A percentile compares a stretch with the other conserved stretches of the same genome.
Evolutionary conservation across 2,113 vertebrate species (phyloP).

Genomic region (Verasper variegatus): DNA sequence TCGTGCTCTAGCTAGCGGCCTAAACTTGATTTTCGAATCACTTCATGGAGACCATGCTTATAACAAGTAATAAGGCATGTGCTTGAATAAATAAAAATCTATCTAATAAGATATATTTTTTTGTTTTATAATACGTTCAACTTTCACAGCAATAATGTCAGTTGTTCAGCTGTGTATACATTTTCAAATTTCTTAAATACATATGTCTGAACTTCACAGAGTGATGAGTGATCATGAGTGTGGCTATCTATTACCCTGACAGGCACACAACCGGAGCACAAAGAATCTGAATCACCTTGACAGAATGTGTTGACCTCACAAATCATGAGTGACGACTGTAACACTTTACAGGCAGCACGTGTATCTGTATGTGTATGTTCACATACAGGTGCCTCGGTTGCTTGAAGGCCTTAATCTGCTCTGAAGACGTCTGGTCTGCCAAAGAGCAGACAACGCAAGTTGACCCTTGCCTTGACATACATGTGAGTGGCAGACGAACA

Average conservation of each 20-base stretch:
- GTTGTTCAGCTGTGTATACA: background rate
- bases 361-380: background rate
- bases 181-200: background rate
- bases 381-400: conserved; percentile 22
- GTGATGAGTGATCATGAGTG: background rate
- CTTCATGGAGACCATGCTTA: too few species aligned
- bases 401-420: conserved; percentile 52
- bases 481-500: conserved; percentile 37
- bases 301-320: conserved; percentile 12
- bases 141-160: background rate
- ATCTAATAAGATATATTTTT: background rate
- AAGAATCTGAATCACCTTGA: background rate
- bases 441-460: conserved; percentile 12
- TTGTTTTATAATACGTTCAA: too few species aligned
- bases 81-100: too few species aligned
- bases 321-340: conserved; percentile 44
- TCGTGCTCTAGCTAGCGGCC: too few species aligned
- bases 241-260: background rate
- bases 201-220: background rate
- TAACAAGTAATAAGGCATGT: too few species aligned
- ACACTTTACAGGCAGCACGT: conserved; percentile 2
- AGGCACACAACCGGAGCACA: background rate
- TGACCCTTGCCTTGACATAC: conserved; percentile 33
- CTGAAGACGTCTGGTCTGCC: conserved; percentile 2
- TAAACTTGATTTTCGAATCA: too few species aligned